Base-by-base conservation (phyloP, 2,797 vertebrate species). In the Hemibagrus guttatus region DNA sequence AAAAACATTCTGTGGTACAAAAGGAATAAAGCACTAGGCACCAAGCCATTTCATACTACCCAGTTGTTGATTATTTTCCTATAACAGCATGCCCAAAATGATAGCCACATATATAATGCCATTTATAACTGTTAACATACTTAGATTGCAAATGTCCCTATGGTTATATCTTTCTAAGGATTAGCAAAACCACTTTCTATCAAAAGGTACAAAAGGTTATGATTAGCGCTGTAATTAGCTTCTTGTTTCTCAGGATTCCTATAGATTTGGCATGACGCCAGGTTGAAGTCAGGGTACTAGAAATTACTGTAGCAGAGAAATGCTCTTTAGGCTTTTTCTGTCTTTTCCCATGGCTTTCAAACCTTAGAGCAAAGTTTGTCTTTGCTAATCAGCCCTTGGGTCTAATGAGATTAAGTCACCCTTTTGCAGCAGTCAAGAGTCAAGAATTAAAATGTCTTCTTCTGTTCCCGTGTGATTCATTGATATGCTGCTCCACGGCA, bases 401-500 rank as follows among this genome's bases (percentile, higher is more conserved):
- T 72, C 86, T 80, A 84, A 89, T 84, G 71, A 87, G 86, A 78
- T 75, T 78, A 90, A 91, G 87, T 91, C 90, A 90, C 90, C 88
- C 90, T 90, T 91, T 82, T 89, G 76, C 74, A 58, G 80, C 79
- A 89, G 87, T 86, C 72, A 71, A 59, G 84, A 84, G 90, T 87
- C 81, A 86, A 71, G 78, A 90, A 91, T 90, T 87, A 91, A 89
- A 87, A 88, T 88, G 88, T 87, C 85, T 88, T 84, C 54, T 35
- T 87, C 58, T 49, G 42, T 82, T 81, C 72, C 86, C 54, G 49
- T 76, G 79, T 54, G 84, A 86, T 89, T 91, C 91, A 93, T 94
- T 93, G 90, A 91, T 90, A 90, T 90, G 87, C 91, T 83, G 61
- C 81, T 87, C 82, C 42, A 74, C 74, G 66, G 87, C 84, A 61